A percentile compares a stretch with the other conserved stretches of the same genome.
These are phyloP conservation scores for Centruroides sculpturatus DNA, from an alignment of 1,140 invertebrate species.

Conservation along the genomic window DNA sequence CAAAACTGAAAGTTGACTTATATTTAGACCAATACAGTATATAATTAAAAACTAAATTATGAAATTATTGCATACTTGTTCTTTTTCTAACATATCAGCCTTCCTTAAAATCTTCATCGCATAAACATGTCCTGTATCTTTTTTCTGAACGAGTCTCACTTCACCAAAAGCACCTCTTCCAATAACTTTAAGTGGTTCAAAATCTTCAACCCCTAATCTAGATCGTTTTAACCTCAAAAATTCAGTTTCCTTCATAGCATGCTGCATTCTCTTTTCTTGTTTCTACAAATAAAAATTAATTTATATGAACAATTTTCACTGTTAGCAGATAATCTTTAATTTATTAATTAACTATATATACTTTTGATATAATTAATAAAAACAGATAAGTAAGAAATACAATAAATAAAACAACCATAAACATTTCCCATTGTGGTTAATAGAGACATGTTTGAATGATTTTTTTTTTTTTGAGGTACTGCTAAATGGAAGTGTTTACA, in stretches of 20 bases:
- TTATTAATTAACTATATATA: too few species aligned
- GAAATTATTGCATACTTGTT: conserved; percentile 48
- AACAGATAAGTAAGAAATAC: not conserved
- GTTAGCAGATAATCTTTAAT: too few species aligned
- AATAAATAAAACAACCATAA: too few species aligned
- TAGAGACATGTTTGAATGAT: too few species aligned
- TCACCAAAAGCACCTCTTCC: conserved; percentile 95
- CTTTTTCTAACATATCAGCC: conserved; percentile 98
- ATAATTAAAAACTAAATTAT: not conserved
- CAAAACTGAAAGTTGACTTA: too few species aligned
- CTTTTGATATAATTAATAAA: not conserved
- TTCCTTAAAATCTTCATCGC: conserved; percentile 99
- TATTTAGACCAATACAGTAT: not conserved
- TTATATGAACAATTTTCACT: too few species aligned
- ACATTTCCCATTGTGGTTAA: too few species aligned
- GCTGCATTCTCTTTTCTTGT: conserved; percentile 56
- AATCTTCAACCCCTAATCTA: conserved; percentile 92
- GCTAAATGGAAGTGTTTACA: too few species aligned
- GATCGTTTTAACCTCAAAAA: conserved; percentile 92
- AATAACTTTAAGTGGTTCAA: conserved; percentile 91
- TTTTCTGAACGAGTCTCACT: conserved; percentile 97
- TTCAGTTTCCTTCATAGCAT: conserved; percentile 96
- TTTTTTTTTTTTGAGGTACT: too few species aligned
- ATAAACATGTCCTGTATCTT: conserved; percentile 98
- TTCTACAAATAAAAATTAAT: conserved; percentile 29